Base-by-base conservation (phyloP, 1,140 invertebrate species). In the Tetramorium parvispinum region DNA sequence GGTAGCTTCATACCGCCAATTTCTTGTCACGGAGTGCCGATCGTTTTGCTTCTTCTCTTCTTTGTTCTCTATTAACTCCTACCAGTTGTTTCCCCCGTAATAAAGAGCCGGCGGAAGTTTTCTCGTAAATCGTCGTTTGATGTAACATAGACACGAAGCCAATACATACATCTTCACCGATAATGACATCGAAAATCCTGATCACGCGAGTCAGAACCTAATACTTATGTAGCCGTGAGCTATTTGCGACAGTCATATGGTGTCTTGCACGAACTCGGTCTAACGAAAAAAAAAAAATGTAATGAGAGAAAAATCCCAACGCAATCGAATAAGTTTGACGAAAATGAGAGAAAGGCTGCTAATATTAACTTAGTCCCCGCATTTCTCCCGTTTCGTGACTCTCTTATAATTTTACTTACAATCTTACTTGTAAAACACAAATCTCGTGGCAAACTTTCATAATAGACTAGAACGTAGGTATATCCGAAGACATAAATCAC, bases 111-210 rank as follows among this genome's bases (percentile, higher is more conserved):
- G 8, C 40, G 21, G 37, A 68, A 68, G 32, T 75, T 85, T 63
- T 55, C n/a, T 18, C 27, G 55, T 40, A 70, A 75, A 65, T 68
- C 49, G 86, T 57, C 21, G 27, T 43, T 89, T 89, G 91, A 92
- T 89, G 85, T 68, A 91, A 88, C 75, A 85, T 77, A 53, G 85
- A 78, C 88, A 82, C 78, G 76, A 90, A 89, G 78, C 75, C 70
- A 83, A 91, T 86, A 82, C 85, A 91, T 85, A 88, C 51, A 71
- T 37, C 61, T 77, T 53, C 43, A 37, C 66, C 57, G 85, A 88
- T 91, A 91, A 92, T 88, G 86, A 81, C 82, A 65, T n/a, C 24
- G 61, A 75, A 59, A 77, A 82, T 86, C 76, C n/a, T 24, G 55
- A 85, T 87, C 83, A 73, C 71, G 85, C 71, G 65, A 82, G 46